phyloP scores from a whole-genome alignment of 2,113 vertebrate species.

The Laticauda colubrina region DNA sequence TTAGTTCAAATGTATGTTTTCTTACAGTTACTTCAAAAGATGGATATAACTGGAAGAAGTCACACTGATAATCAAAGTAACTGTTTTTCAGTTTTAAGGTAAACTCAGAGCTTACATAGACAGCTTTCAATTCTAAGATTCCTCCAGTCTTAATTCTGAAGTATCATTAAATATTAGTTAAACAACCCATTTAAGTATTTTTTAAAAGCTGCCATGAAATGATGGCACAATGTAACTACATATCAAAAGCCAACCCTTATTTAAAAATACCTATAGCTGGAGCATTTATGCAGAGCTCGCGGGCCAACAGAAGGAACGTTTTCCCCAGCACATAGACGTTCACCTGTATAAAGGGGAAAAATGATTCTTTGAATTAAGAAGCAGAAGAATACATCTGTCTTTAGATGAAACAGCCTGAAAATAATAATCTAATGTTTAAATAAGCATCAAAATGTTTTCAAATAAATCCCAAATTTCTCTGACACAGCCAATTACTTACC shows the following conservation, averaged over 20 bases:
- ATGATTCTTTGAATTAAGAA: conserved; percentile 44
- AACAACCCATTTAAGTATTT: not conserved
- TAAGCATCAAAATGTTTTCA: not conserved
- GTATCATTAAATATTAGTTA: not conserved
- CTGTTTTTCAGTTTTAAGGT: not conserved
- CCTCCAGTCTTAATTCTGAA: conserved; percentile 28
- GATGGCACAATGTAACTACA: conserved; percentile 13
- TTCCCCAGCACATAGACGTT: conserved; percentile 93
- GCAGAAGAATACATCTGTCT: not conserved
- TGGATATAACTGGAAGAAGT: conserved; percentile 31
- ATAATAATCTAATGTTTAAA: not conserved
- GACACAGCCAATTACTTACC: not conserved
- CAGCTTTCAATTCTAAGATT: conserved; percentile 17
- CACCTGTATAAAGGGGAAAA: conserved; percentile 74
- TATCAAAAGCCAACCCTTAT: conserved; percentile 37
- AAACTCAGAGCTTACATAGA: not conserved
- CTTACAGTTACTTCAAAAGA: conserved; percentile 18
- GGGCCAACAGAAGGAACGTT: conserved; percentile 90
- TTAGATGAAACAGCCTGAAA: not conserved
- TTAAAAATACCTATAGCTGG: conserved; percentile 88
- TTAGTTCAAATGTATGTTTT: not conserved
- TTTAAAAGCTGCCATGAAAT: conserved; percentile 28
- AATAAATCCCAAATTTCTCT: not conserved
- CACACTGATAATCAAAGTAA: not conserved
- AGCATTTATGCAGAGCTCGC: conserved; percentile 96